Percentiles rank a stretch among this genome's conserved stretches.
phyloP scores from a whole-genome alignment of 1,140 invertebrate species.

The Hestina assimilis region DNA sequence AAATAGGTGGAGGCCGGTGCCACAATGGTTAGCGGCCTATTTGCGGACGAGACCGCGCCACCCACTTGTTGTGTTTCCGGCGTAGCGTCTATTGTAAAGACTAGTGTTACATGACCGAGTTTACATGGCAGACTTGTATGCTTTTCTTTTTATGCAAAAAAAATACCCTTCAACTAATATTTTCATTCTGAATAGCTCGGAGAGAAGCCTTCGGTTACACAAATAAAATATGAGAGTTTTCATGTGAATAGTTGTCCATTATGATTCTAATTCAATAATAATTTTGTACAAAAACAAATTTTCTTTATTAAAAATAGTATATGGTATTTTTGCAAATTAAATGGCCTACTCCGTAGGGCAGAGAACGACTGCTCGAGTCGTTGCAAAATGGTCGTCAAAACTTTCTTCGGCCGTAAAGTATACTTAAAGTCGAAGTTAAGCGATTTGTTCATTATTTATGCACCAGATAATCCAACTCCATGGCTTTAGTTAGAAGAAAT shows the following conservation, averaged over 20 bases:
- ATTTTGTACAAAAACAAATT: constrained; percentile 24
- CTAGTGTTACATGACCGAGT: constrained; percentile 45
- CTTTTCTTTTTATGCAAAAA: too few relatives aligned
- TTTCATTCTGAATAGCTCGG: too few relatives aligned
- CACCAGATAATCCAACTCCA: constrained; percentile 22
- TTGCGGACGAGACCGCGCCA: constrained; percentile 54
- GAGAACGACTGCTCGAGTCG: constrained; percentile 13
- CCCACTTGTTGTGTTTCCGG: constrained; percentile 71
- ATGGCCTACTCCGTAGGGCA: constrained; percentile 4
- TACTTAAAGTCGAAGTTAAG: constrained; percentile 26
- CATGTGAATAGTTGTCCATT: background rate
- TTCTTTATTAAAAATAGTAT: constrained; percentile 37
- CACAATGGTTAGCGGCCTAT: constrained; percentile 64
- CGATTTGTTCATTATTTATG: constrained; percentile 31
- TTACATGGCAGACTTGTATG: constrained; percentile 43
- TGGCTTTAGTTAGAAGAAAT: constrained; percentile 23
- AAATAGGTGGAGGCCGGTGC: constrained; percentile 41
- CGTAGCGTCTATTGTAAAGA: constrained; percentile 42
- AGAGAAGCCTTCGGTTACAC: too few relatives aligned
- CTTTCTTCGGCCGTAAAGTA: constrained; percentile 27
- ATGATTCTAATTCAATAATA: background rate
- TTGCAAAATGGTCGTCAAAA: constrained; percentile 26
- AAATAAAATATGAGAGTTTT: too few relatives aligned
- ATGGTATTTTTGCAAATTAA: constrained; percentile 15
- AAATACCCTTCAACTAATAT: too few relatives aligned